A percentile compares a stretch with the other conserved stretches of the same genome.
Conservation (phyloP, 2,113 vertebrate genomes). For the Argyrosomus japonicus region DNA sequence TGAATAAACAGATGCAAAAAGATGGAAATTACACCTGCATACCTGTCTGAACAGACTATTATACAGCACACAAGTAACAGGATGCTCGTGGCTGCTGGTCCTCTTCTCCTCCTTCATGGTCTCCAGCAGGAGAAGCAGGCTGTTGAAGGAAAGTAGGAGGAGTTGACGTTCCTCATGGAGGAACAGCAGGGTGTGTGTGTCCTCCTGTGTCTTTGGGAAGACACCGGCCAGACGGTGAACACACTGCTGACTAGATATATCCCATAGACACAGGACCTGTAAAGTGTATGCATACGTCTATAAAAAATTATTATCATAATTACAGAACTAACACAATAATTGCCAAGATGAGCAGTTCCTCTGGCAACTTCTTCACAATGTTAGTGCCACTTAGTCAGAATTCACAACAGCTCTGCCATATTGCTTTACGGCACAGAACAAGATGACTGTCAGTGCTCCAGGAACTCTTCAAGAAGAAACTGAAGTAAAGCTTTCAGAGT, state of each 20-base stretch:
- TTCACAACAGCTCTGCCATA: constrained; percentile 28
- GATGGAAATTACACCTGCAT: neutral
- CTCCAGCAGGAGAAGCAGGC: constrained; percentile 82
- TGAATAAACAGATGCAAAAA: neutral
- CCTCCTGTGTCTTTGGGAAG: constrained; percentile 64
- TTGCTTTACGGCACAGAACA: constrained; percentile 46
- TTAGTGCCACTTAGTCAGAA: constrained; percentile 30
- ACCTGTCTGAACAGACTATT: constrained; percentile 81
- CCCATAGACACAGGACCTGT: constrained; percentile 75
- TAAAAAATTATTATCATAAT: neutral
- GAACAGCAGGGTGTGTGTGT: constrained; percentile 60
- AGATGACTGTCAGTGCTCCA: constrained; percentile 43
- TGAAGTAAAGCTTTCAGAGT: constrained; percentile 67
- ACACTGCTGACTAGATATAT: constrained; percentile 70
- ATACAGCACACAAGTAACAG: constrained; percentile 84
- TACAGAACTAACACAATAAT: neutral
- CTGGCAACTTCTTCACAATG: constrained; percentile 8
- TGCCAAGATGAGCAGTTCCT: constrained; percentile 12
- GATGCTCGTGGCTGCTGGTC: constrained; percentile 79
- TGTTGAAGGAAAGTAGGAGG: constrained; percentile 76
- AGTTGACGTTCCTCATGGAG: constrained; percentile 64
- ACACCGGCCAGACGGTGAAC: constrained; percentile 60
- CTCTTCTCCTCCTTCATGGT: constrained; percentile 68
- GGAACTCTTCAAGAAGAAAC: constrained; percentile 51
- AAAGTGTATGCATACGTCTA: neutral